phyloP scores from a whole-genome alignment of 2,888 invertebrate genomes.

The Hoplodrina blanda region DNA sequence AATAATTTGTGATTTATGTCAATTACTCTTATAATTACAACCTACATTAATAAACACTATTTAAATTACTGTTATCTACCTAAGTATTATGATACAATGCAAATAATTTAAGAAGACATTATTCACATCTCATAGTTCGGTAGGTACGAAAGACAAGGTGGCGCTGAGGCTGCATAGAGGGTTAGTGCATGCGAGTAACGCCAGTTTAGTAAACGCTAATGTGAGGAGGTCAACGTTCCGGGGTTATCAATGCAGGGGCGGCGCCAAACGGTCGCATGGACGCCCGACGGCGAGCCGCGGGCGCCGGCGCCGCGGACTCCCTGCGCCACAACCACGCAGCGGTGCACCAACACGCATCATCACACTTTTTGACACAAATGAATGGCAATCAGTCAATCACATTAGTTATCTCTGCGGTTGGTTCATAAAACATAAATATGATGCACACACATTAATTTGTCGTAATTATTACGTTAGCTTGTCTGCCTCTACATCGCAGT shows the following conservation, averaged over 20 bases:
- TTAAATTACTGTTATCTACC: conserved; percentile 11
- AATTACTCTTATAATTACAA: too few relatives aligned
- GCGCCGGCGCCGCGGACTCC: conserved; percentile 50
- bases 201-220: conserved; percentile 86
- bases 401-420: conserved; percentile 30
- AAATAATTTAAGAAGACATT: conserved; percentile 5
- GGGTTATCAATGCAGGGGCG: conserved; percentile 86
- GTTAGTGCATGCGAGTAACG: conserved; percentile 73
- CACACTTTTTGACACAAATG: conserved; percentile 47
- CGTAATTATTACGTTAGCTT: conserved; percentile 23
- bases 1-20: too few relatives aligned
- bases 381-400: conserved; percentile 43
- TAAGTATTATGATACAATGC: conserved; percentile 16
- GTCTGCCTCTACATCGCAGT: conserved; percentile 32
- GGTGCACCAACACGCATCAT: conserved; percentile 34
- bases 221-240: conserved; percentile 87
- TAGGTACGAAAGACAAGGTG: conserved; percentile 20
- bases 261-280: conserved; percentile 86
- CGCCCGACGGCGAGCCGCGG: conserved; percentile 62
- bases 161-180: conserved; percentile 64
- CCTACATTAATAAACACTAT: not conserved
- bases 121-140: not conserved
- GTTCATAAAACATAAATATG: conserved; percentile 35
- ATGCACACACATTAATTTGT: conserved; percentile 36
- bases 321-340: conserved; percentile 46